phyloP scores from a whole-genome alignment of 53 echinoderm and acorn worm genomes.

The Echinarachnius parma region DNA sequence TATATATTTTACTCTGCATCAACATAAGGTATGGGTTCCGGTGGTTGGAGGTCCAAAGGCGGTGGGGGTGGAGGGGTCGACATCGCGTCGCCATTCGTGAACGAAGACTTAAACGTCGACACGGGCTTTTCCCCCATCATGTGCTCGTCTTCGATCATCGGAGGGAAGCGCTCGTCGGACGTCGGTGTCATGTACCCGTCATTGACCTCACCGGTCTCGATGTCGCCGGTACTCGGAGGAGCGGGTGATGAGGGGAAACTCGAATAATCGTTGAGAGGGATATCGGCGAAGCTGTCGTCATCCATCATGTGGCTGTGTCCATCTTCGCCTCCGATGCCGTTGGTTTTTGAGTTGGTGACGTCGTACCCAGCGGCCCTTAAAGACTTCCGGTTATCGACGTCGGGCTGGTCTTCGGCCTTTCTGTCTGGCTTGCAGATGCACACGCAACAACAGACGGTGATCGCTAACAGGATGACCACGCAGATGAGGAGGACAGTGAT shows the following conservation, averaged over 20 bases:
- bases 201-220: conserved; percentile 40
- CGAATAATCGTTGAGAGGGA: conserved; percentile 24
- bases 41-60: background rate
- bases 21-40: conserved; percentile 5
- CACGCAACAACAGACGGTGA: conserved; percentile 13
- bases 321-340: conserved; percentile 15
- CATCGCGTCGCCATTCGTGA: background rate
- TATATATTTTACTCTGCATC: conserved; percentile 30
- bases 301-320: background rate
- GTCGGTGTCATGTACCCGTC: conserved; percentile 5
- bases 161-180: conserved; percentile 17
- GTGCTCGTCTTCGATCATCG: conserved; percentile 43
- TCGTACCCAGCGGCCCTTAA: conserved; percentile 36
- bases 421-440: conserved; percentile 29
- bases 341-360: conserved; percentile 29
- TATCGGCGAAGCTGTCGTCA: conserved; percentile 17
- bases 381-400: conserved; percentile 9
- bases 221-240: background rate
- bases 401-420: background rate
- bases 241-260: background rate
- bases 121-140: conserved; percentile 33
- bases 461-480: background rate
- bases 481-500: background rate
- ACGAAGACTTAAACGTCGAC: conserved; percentile 23
- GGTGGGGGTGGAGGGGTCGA: background rate